Evolutionary conservation across 2,113 vertebrate species (phyloP), one percentile per base, ranked within the genome.

Genomic region (Shinisaurus crocodilurus): DNA sequence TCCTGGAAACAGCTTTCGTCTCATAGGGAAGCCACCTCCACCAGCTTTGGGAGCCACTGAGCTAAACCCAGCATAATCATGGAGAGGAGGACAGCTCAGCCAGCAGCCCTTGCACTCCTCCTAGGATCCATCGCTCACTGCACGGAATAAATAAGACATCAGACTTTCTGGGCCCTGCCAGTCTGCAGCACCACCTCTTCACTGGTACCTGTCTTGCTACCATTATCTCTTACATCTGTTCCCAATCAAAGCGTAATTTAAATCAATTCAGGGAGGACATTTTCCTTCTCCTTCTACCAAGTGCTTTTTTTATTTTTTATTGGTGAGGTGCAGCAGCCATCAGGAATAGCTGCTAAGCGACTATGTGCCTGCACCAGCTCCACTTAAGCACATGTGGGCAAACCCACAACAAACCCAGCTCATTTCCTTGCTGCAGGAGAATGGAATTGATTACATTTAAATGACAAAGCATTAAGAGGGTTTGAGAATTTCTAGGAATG

Each of bases 291-390:
- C 90, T 72, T 89, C 90, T 90, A 92, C 91, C 95, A 96, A 95
- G 90, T 91, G 88, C 89, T 81, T 87, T 94, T 96, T 92, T 96
- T 94, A n/a, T n/a, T n/a, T n/a, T n/a, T n/a, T n/a, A n/a, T 94
- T 54, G 89, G 89, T 0, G 0, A 54, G 74, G 57, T 2, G 8
- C 10, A 0, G 93, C 83, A 84, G 83, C 40, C 40, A 79, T 85
- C 5, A 1, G 82, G 91, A 94, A 89, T 76, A 40, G 91, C 27
- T 1, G 74, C 69, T 89, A 76, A 76, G 80, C 86, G 70, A 79
- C 85, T 50, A 29, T 48, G 9, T 25, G 15, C 74, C 89, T 0
- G 1, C 0, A 2, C 90, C 90, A 85, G 91, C 91, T 86, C 93
- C 45, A 89, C 81, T 92, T 90, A 60, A 87, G 85, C 76, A 84